Evolutionary conservation across 2,888 invertebrate species (phyloP).

Genomic region (Tachina grossa): DNA sequence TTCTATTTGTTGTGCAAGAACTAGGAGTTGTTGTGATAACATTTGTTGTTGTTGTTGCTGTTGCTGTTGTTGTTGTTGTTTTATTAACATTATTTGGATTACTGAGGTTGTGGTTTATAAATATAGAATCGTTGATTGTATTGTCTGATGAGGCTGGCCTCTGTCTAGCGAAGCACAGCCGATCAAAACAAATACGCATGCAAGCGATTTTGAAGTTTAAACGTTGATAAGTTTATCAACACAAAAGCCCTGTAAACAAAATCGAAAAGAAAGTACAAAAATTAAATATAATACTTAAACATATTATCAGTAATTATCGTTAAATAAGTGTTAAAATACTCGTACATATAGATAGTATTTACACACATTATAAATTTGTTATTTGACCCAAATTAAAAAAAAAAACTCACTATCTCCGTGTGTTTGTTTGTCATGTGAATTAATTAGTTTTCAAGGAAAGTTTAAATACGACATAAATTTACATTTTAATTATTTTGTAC

Average conservation of each 20-base stretch:
- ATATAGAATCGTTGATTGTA: slow-evolving; percentile 71
- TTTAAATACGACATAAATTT: slow-evolving; percentile 10
- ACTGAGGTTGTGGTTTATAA: slow-evolving; percentile 60
- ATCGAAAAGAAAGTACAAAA: slow-evolving; percentile 15
- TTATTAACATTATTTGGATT: slow-evolving; percentile 74
- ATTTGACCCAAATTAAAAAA: slow-evolving; percentile 48
- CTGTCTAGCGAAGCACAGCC: slow-evolving; percentile 95
- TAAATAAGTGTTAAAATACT: slow-evolving; percentile 1
- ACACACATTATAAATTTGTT: slow-evolving; percentile 11
- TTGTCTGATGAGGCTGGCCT: slow-evolving; percentile 85
- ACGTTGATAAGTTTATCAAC: slow-evolving; percentile 76
- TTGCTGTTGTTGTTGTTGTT: slow-evolving; percentile 73
- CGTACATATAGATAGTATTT: background rate
- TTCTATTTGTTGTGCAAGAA: slow-evolving; percentile 60
- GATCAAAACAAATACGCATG: slow-evolving; percentile 96
- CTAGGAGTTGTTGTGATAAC: slow-evolving; percentile 69
- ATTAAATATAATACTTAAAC: slow-evolving; percentile 1
- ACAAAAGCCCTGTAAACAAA: slow-evolving; percentile 77
- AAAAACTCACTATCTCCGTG: slow-evolving; percentile 18
- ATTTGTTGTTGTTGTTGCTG: slow-evolving; percentile 55
- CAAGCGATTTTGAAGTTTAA: slow-evolving; percentile 85
- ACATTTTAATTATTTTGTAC: background rate
- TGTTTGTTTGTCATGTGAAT: slow-evolving; percentile 30
- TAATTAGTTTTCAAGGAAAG: slow-evolving; percentile 44
- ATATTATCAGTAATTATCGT: slow-evolving; percentile 35